phyloP scores from a whole-genome alignment of 1,140 invertebrate species.

The Dolichoris vasculosae region DNA sequence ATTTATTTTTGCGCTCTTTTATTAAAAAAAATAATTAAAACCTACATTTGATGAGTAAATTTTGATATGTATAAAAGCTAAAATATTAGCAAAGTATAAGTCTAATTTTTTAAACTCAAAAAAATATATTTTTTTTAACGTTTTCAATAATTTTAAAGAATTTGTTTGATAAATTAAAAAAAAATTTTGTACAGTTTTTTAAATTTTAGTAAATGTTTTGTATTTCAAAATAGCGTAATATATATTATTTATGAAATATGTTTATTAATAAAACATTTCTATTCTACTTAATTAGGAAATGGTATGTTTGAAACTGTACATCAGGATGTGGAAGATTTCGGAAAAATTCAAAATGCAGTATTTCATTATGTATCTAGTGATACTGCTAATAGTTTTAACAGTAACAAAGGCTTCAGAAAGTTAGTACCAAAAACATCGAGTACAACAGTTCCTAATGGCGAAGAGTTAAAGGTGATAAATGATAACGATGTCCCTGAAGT shows the following conservation, averaged over 20 bases:
- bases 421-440: conserved; percentile 58
- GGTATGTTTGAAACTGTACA: conserved; percentile 53
- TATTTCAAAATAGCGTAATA: too few relatives aligned
- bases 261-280: background rate
- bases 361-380: conserved; percentile 55
- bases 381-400: conserved; percentile 54
- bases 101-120: too few relatives aligned
- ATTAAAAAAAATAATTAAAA: too few relatives aligned
- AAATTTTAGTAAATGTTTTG: too few relatives aligned
- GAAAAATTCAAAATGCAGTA: conserved; percentile 55
- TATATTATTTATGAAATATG: background rate
- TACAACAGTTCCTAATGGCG: conserved; percentile 29
- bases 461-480: conserved; percentile 47
- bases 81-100: too few relatives aligned
- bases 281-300: conserved; percentile 54
- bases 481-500: conserved; percentile 32
- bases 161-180: too few relatives aligned
- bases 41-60: too few relatives aligned
- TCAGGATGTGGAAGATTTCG: conserved; percentile 51
- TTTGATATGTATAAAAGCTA: too few relatives aligned
- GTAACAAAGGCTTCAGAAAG: conserved; percentile 62
- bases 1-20: too few relatives aligned
- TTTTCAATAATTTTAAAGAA: too few relatives aligned
- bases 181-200: too few relatives aligned
- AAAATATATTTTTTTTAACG: too few relatives aligned